Evolutionary conservation across 2,888 invertebrate genomes (phyloP), one percentile per base, ranked within the genome.

Genomic region (Cryptocheilus praepositus): DNA sequence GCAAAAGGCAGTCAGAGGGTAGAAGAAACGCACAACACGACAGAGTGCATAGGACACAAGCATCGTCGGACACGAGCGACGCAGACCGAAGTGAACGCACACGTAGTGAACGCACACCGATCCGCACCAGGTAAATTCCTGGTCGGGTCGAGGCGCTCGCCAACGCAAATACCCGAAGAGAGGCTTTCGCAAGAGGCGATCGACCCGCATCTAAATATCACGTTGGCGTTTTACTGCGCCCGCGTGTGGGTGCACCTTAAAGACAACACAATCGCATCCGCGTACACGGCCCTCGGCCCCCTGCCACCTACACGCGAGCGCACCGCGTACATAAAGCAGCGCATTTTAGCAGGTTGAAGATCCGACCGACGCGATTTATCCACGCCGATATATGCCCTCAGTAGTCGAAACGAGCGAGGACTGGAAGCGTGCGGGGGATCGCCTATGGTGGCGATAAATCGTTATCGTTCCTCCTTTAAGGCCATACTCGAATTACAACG

Each of bases 101-200:
- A 16, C 21, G 49, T 7, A 49, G 16, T 18, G 16, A 49, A 49
- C 49, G 18, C 49, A 18, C 22, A 16, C 21, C 16, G 28, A 57
- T 19, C 52, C 60, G 64, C 64, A 70, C 70, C 76, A 78, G 76
- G 76, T 75, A 77, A 68, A 80, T 79, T 81, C 79, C 70, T 72
- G 56, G 58, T 67, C 70, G 64, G 73, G 64, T 77, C 73, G 77
- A 71, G 74, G 73, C 73, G 70, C 72, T 81, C 82, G 83, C 83
- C 83, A 77, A 83, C 82, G 82, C 83, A 83, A 81, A 83, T 83
- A 81, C 71, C 74, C 73, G 57, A 73, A 60, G 74, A 67, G 74
- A 67, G 67, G 70, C 77, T 83, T 82, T 83, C 81, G 79, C 76
- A 76, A 77, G 52, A 69, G 74, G 56, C 73, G 77, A 74, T 74